Evolutionary conservation across 2,888 invertebrate species (phyloP).

Genomic region (Pocota personata): DNA sequence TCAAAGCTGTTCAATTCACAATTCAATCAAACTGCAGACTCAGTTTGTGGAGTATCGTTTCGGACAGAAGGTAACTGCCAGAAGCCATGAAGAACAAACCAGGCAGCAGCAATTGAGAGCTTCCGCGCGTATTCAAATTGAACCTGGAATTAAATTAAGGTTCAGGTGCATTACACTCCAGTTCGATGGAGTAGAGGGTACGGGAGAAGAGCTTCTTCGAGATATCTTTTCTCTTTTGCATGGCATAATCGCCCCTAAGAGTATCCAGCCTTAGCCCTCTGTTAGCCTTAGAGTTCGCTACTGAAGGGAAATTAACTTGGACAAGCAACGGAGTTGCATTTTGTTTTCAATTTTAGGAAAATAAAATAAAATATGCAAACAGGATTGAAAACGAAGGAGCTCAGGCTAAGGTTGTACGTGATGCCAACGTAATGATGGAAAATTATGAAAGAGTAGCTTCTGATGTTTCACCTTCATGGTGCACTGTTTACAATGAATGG

Average conservation of each 20-base stretch:
- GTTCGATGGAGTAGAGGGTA: not conserved
- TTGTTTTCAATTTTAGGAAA: conserved; percentile 34
- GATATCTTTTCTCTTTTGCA: not conserved
- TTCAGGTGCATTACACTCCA: conserved; percentile 58
- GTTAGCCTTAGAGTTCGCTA: not conserved
- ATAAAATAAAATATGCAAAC: conserved; percentile 3
- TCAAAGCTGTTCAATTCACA: conserved; percentile 54
- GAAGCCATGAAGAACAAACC: conserved; percentile 26
- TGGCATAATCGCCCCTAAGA: conserved; percentile 28
- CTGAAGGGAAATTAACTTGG: conserved; percentile 42
- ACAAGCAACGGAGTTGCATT: conserved; percentile 7
- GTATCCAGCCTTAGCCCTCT: conserved; percentile 18
- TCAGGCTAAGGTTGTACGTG: conserved; percentile 49
- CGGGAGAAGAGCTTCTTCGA: not conserved
- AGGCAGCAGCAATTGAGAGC: conserved; percentile 40
- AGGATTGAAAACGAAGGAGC: conserved; percentile 17
- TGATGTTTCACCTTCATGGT: conserved; percentile 64
- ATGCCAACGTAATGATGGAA: conserved; percentile 47
- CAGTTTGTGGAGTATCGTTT: conserved; percentile 14
- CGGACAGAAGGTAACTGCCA: conserved; percentile 13
- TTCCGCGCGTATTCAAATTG: conserved; percentile 66
- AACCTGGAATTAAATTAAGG: conserved; percentile 63
- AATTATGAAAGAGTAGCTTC: conserved; percentile 60
- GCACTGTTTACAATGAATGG: conserved; percentile 13
- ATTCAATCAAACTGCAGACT: conserved; percentile 61